These are phyloP conservation scores for Lethrus apterus DNA, from an alignment of 1,140 invertebrate genomes.

Conservation along the genomic window DNA sequence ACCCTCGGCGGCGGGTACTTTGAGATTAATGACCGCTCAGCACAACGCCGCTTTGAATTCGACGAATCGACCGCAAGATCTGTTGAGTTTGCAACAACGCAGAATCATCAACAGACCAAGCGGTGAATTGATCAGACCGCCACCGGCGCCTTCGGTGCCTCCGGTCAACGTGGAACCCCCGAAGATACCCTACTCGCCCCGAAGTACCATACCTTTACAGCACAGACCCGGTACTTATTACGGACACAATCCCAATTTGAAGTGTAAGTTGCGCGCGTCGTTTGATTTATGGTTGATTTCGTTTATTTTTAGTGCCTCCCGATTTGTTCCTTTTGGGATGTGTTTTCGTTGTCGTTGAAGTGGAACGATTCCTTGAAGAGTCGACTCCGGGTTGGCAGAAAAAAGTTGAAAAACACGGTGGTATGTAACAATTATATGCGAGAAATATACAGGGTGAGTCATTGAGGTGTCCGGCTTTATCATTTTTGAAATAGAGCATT, in stretches of 20 bases:
- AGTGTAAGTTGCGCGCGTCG: conserved; percentile 55
- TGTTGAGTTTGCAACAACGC: conserved; percentile 39
- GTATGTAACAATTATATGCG: conserved; percentile 17
- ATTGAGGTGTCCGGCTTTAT: no score
- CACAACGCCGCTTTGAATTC: conserved; percentile 55
- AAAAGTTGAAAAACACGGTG: conserved; percentile 79
- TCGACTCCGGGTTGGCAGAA: conserved; percentile 65
- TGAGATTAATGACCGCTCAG: conserved; percentile 71
- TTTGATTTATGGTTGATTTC: conserved; percentile 2
- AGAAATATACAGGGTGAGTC: no score
- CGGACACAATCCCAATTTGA: conserved; percentile 79
- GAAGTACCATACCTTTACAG: conserved; percentile 39
- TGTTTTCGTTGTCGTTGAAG: conserved; percentile 64
- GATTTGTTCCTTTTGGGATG: conserved; percentile 87
- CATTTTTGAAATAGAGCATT: no score
- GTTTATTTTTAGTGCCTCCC: conserved; percentile 62
- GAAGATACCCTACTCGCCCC: conserved; percentile 46
- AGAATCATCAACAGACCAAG: conserved; percentile 34
- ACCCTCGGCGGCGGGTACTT: conserved; percentile 62
- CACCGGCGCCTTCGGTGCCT: conserved; percentile 17
- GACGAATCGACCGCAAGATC: conserved; percentile 38
- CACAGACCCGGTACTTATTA: conserved; percentile 60
- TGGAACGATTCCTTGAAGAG: conserved; percentile 52
- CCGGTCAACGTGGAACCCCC: conserved; percentile 31
- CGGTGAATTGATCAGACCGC: conserved; percentile 34